Evolutionary conservation across 2,888 invertebrate species (phyloP).

Genomic region (Morpho helenor): DNA sequence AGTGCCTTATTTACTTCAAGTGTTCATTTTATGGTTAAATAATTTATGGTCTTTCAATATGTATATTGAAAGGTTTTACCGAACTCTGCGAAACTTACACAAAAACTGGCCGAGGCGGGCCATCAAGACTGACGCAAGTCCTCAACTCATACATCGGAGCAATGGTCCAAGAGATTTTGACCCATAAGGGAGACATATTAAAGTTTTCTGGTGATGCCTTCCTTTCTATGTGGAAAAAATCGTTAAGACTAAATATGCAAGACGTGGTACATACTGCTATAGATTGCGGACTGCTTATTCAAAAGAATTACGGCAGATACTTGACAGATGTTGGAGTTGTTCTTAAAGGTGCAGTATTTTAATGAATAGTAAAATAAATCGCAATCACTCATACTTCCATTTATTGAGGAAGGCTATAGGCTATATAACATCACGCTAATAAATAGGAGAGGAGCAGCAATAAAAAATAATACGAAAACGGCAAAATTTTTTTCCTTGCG

Average conservation of each 20-base stretch:
- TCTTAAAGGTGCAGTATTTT: slow-evolving; percentile 67
- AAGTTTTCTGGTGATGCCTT: slow-evolving; percentile 85
- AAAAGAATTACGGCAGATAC: slow-evolving; percentile 81
- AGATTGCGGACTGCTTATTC: slow-evolving; percentile 83
- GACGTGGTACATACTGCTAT: slow-evolving; percentile 81
- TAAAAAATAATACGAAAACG: no score
- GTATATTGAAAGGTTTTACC: slow-evolving; percentile 74
- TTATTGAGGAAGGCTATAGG: no score
- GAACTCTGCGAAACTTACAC: slow-evolving; percentile 83
- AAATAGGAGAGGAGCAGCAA: no score
- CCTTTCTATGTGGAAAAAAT: slow-evolving; percentile 82
- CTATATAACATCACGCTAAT: no score
- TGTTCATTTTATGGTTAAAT: no score
- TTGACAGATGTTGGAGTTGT: slow-evolving; percentile 81
- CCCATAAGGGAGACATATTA: slow-evolving; percentile 82
- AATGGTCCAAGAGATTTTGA: slow-evolving; percentile 84
- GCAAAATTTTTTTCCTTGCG: no score
- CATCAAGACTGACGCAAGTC: slow-evolving; percentile 83
- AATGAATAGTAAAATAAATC: no score
- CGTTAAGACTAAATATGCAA: slow-evolving; percentile 71
- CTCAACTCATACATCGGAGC: slow-evolving; percentile 85
- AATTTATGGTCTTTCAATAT: no score
- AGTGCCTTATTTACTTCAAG: no score
- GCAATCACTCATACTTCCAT: no score
- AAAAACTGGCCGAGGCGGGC: slow-evolving; percentile 80